phyloP scores from a whole-genome alignment of 2,888 invertebrate species.

The Pseudolycoriella hygida region DNA sequence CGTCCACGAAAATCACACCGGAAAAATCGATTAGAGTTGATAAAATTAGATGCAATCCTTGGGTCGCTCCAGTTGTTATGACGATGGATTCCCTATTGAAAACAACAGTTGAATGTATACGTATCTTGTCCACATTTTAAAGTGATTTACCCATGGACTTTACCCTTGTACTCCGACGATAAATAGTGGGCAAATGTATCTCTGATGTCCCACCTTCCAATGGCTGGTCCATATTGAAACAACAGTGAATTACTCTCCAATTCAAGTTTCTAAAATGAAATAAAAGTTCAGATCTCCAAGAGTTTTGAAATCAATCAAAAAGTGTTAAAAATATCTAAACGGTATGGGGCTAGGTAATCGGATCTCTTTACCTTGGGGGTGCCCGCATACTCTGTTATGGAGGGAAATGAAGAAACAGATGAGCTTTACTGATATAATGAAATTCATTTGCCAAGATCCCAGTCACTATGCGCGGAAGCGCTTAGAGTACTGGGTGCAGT shows the following conservation, averaged over 20 bases:
- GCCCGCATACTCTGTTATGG: too few species aligned
- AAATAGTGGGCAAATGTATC: slow-evolving; percentile 31
- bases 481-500: too few species aligned
- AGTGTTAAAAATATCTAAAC: too few species aligned
- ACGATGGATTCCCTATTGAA: slow-evolving; percentile 33
- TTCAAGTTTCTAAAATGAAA: slow-evolving; percentile 18
- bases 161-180: slow-evolving; percentile 25
- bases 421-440: too few species aligned
- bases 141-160: slow-evolving; percentile 28
- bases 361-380: too few species aligned
- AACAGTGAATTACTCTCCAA: slow-evolving; percentile 25
- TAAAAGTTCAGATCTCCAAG: too few species aligned
- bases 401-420: too few species aligned
- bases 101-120: slow-evolving; percentile 2
- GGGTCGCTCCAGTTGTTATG: slow-evolving; percentile 40
- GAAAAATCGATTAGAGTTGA: slow-evolving; percentile 33
- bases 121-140: neutral
- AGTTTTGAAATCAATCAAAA: too few species aligned
- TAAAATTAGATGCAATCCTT: slow-evolving; percentile 36
- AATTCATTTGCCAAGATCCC: too few species aligned
- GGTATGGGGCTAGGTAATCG: too few species aligned
- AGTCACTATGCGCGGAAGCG: too few species aligned
- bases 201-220: slow-evolving; percentile 31
- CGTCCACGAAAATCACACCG: slow-evolving; percentile 41
- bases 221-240: slow-evolving; percentile 36